These are phyloP conservation scores for Xenus cinereus DNA, from an alignment of 2,113 vertebrate species.

Conservation along the genomic window DNA sequence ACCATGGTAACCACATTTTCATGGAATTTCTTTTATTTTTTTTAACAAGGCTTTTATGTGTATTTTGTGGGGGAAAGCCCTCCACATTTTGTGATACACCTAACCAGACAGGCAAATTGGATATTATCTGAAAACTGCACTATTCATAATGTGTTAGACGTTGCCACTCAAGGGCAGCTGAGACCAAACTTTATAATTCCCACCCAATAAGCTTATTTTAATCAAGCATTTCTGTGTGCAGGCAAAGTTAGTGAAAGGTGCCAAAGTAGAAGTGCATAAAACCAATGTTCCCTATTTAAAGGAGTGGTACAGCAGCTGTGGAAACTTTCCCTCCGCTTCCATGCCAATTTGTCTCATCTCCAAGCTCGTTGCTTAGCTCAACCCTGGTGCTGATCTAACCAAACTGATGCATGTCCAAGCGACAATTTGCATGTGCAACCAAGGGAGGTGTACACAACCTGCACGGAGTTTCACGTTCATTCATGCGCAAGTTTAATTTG, in stretches of 20 bases:
- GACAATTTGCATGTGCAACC: background rate
- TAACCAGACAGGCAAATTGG: background rate
- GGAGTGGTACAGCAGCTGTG: background rate
- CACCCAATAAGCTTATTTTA: background rate
- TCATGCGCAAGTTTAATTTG: background rate
- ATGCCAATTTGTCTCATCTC: constrained; percentile 1
- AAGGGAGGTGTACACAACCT: background rate
- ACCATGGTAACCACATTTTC: constrained; percentile 19
- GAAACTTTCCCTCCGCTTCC: background rate
- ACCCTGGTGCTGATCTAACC: background rate
- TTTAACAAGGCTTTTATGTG: background rate
- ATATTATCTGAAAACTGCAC: background rate
- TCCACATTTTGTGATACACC: background rate
- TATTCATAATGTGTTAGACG: background rate
- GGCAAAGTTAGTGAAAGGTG: background rate
- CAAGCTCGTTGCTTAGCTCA: background rate
- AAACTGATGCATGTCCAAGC: background rate
- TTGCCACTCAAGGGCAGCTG: background rate
- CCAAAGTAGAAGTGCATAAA: background rate
- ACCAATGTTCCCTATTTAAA: background rate
- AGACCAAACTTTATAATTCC: background rate
- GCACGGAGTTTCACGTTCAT: background rate
- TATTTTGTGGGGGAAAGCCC: background rate
- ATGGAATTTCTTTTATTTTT: background rate
- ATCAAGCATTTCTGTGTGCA: background rate